These are phyloP conservation scores for Sylvietta virens DNA, from an alignment of 2,113 vertebrate genomes.

Conservation along the genomic window DNA sequence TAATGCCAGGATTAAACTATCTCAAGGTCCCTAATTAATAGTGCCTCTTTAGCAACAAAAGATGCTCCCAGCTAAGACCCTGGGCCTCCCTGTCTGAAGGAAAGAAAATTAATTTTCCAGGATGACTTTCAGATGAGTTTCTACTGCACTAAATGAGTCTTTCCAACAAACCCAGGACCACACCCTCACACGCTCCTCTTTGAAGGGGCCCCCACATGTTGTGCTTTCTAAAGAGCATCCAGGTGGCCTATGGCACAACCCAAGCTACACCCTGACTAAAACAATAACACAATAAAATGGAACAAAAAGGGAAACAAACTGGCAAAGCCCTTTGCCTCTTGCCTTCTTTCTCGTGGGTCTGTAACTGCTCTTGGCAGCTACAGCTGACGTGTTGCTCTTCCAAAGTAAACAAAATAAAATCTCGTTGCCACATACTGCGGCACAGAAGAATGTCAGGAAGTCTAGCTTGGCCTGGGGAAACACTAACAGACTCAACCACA, in stretches of 20 bases:
- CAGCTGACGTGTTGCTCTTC: background rate
- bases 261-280: background rate
- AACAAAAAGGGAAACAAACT: background rate
- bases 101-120: background rate
- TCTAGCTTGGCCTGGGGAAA: background rate
- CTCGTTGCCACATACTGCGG: background rate
- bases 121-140: background rate
- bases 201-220: background rate
- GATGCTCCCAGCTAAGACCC: background rate
- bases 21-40: background rate
- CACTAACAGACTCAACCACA: background rate
- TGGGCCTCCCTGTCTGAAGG: background rate
- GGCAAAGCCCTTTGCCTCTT: background rate
- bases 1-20: background rate
- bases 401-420: constrained; percentile 49
- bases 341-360: background rate
- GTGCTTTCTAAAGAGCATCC: background rate
- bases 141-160: background rate
- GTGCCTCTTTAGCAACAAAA: background rate
- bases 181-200: background rate
- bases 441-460: constrained; percentile 7
- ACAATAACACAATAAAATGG: background rate
- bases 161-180: background rate
- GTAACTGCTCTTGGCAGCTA: background rate
- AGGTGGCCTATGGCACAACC: background rate